Conservation (phyloP, 1,140 invertebrate species). For the Uloborus diversus region DNA sequence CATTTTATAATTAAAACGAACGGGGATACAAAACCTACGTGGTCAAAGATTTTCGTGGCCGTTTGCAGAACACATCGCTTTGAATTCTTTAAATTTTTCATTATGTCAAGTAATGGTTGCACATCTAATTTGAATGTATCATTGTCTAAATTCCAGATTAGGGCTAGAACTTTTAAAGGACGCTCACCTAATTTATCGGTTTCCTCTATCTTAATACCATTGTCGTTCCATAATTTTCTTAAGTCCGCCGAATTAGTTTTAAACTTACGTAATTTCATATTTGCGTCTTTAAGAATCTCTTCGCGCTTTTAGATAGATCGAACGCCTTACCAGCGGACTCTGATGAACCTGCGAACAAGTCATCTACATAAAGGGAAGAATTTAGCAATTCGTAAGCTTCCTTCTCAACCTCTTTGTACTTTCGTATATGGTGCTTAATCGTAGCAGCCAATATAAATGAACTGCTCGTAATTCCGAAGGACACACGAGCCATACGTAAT, state of each 20-base stretch:
- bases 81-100: too few species aligned
- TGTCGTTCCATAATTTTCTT: background rate
- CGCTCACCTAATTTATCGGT: background rate
- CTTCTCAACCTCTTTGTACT: background rate
- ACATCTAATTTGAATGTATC: background rate
- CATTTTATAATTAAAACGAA: background rate
- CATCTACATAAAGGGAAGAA: background rate
- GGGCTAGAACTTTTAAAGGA: background rate
- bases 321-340: background rate
- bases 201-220: background rate
- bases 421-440: background rate
- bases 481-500: background rate
- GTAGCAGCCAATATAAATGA: background rate
- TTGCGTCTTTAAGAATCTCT: background rate
- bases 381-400: background rate
- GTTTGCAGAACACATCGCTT: too few species aligned
- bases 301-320: background rate
- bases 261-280: slow-evolving; percentile 16
- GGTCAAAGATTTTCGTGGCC: background rate
- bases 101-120: slow-evolving; percentile 19
- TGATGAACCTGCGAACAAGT: background rate
- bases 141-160: background rate
- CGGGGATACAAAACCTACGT: background rate
- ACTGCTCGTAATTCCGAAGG: background rate
- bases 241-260: background rate